phyloP scores from a whole-genome alignment of 2,888 invertebrate species.

The Toxonevra muliebris region DNA sequence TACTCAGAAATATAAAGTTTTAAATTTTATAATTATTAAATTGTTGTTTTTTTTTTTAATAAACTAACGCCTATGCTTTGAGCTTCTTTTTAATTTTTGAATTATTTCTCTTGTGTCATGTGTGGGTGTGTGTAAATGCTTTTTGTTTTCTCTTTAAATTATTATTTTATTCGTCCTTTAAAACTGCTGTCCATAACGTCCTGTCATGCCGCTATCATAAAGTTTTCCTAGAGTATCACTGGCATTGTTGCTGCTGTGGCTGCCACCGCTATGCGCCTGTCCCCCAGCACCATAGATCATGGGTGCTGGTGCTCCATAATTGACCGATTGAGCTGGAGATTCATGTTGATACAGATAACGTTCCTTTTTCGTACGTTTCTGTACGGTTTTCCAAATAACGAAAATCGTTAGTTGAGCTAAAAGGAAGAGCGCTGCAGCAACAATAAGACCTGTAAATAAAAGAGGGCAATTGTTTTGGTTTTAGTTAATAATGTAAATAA shows the following conservation, averaged over 20 bases:
- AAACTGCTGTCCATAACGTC: conserved; percentile 65
- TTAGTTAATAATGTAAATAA: no score
- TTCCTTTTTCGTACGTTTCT: conserved; percentile 60
- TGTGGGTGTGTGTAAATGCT: conserved; percentile 2
- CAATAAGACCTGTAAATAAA: conserved; percentile 75
- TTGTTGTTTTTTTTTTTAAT: not conserved
- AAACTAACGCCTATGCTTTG: conserved; percentile 28
- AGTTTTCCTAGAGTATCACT: conserved; percentile 83
- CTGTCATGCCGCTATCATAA: conserved; percentile 86
- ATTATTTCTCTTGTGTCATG: not conserved
- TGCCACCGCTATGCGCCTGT: conserved; percentile 43
- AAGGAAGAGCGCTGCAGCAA: conserved; percentile 86
- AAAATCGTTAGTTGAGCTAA: conserved; percentile 88
- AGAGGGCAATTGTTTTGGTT: not conserved
- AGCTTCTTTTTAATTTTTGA: conserved; percentile 12
- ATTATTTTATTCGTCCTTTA: conserved; percentile 35
- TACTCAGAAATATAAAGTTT: not conserved
- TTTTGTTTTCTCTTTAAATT: not conserved
- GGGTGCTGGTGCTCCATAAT: conserved; percentile 52
- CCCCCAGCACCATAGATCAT: conserved; percentile 57
- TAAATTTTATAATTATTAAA: not conserved
- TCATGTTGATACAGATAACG: conserved; percentile 59
- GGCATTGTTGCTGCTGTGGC: conserved; percentile 68
- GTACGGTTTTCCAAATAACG: conserved; percentile 80
- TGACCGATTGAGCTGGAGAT: conserved; percentile 50